Evolutionary conservation across 2,888 invertebrate species (phyloP).

Genomic region (Agrypnus murinus): DNA sequence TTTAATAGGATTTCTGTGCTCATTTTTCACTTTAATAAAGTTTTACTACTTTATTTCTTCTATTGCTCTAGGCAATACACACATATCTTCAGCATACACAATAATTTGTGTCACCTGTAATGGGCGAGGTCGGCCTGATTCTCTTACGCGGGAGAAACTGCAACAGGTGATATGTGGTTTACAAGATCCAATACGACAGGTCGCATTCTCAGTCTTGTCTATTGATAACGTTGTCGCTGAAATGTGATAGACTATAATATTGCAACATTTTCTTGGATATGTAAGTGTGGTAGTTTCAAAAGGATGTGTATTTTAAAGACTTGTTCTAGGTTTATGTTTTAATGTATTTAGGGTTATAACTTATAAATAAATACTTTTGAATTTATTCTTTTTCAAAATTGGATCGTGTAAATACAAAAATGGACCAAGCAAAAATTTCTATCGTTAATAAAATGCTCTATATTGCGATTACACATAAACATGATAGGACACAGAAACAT

Average conservation of each 20-base stretch:
- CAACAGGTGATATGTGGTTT: constrained; percentile 50
- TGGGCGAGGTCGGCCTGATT: constrained; percentile 48
- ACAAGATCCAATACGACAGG: constrained; percentile 39
- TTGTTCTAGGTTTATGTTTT: too few relatives aligned
- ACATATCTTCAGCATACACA: constrained; percentile 14
- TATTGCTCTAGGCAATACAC: constrained; percentile 27
- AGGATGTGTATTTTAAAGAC: too few relatives aligned
- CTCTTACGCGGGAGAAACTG: constrained; percentile 41
- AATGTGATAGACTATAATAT: constrained; percentile 32
- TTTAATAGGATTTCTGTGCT: constrained; percentile 22
- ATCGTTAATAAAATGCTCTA: neutral
- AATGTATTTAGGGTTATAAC: too few relatives aligned
- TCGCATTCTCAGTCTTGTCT: constrained; percentile 37
- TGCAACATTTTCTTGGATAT: constrained; percentile 15
- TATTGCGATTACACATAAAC: neutral
- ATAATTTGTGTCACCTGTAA: constrained; percentile 50
- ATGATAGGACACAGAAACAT: too few relatives aligned
- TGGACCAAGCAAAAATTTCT: neutral
- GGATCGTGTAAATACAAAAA: too few relatives aligned
- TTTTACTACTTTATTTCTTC: constrained; percentile 37
- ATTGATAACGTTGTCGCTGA: constrained; percentile 35
- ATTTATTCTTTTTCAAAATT: too few relatives aligned
- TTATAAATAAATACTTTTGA: too few relatives aligned
- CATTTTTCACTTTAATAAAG: constrained; percentile 24
- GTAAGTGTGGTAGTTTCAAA: too few relatives aligned